phyloP scores from a whole-genome alignment of 2,797 vertebrate species.

The Eptatretus atami region DNA sequence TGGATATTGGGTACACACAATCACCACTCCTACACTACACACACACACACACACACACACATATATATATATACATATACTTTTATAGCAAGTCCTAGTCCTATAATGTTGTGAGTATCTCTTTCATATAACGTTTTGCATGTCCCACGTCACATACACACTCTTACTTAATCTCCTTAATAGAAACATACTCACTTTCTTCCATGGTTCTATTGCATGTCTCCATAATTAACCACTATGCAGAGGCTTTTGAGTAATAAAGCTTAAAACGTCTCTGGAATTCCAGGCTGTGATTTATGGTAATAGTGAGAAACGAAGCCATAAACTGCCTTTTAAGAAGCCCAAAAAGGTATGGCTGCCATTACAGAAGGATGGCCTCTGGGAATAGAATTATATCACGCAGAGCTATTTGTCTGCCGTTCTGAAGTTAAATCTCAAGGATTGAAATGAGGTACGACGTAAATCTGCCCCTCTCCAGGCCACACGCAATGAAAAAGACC shows the following conservation, averaged over 20 bases:
- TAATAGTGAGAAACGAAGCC: slow-evolving; percentile 5
- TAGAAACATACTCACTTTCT: not conserved
- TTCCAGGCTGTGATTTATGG: slow-evolving; percentile 1
- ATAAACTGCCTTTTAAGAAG: slow-evolving; percentile 5
- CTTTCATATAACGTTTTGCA: too few species aligned
- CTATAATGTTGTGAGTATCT: too few species aligned
- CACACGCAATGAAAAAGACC: too few species aligned
- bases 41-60: too few species aligned
- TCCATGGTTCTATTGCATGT: slow-evolving; percentile 2
- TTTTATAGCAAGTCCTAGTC: too few species aligned
- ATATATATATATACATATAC: too few species aligned
- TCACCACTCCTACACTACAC: too few species aligned
- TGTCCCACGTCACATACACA: too few species aligned
- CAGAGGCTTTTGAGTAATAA: slow-evolving; percentile 3
- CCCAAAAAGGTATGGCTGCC: slow-evolving; percentile 1
- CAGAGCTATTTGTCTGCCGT: slow-evolving; percentile 4
- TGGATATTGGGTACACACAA: too few species aligned
- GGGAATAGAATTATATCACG: not conserved
- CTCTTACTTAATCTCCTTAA: too few species aligned
- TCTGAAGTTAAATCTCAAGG: slow-evolving; percentile 5
- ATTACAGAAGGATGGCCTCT: slow-evolving; percentile 4
- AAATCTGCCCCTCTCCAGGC: not conserved
- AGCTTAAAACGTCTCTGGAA: not conserved
- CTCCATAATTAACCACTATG: not conserved
- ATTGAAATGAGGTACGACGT: slow-evolving; percentile 4